These are phyloP conservation scores for Remorina albescens DNA, from an alignment of 2,797 vertebrate genomes.

Conservation along the genomic window DNA sequence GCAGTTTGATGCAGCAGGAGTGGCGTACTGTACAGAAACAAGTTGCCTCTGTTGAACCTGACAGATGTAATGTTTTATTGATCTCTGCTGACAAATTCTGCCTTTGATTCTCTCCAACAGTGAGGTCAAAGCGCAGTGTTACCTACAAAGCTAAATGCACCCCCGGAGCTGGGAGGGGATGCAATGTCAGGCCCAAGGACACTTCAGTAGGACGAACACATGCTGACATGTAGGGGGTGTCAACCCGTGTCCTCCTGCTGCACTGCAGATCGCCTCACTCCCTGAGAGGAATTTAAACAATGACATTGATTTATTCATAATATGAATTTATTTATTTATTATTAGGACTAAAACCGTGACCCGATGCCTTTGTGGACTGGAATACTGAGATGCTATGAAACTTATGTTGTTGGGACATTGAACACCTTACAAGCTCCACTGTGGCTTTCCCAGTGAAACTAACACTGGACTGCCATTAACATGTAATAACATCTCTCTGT, in stretches of 20 bases:
- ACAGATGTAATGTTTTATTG: conserved; percentile 69
- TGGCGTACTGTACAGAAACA: neutral
- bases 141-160: conserved; percentile 30
- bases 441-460: neutral
- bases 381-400: conserved; percentile 4
- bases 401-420: neutral
- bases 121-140: conserved; percentile 48
- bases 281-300: conserved; percentile 37
- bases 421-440: neutral
- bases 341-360: conserved; percentile 9
- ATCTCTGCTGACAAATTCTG: conserved; percentile 62
- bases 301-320: conserved; percentile 40
- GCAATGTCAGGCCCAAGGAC: conserved; percentile 64
- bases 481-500: neutral
- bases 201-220: conserved; percentile 35
- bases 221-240: conserved; percentile 48
- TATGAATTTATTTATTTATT: conserved; percentile 28
- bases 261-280: conserved; percentile 3
- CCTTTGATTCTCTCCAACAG: conserved; percentile 37
- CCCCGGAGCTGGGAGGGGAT: conserved; percentile 28
- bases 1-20: neutral
- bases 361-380: conserved; percentile 4
- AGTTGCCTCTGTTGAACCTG: conserved; percentile 47
- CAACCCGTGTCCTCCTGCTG: conserved; percentile 40
- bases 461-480: neutral